Conservation (phyloP, 2,888 invertebrate genomes). For the Plemyria rubiginata region DNA sequence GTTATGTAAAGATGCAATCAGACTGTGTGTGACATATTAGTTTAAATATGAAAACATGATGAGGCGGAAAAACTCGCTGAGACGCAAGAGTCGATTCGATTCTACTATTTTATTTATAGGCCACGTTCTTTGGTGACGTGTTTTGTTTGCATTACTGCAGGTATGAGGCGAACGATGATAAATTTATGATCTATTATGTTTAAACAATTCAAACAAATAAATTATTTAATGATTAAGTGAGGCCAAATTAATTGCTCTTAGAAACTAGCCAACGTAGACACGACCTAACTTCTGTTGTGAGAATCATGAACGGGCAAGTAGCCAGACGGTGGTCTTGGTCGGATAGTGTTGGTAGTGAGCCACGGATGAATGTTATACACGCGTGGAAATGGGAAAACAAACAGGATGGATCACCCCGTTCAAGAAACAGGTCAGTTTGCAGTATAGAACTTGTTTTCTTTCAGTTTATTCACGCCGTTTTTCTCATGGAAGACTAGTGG, state of each 20-base stretch:
- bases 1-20: background rate
- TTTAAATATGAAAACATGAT: too few species aligned
- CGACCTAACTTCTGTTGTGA: background rate
- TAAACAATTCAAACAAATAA: too few species aligned
- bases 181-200: too few species aligned
- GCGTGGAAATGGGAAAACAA: constrained; percentile 28
- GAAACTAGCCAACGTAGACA: background rate
- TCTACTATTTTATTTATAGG: too few species aligned
- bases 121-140: too few species aligned
- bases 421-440: constrained; percentile 39
- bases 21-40: background rate
- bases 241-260: too few species aligned
- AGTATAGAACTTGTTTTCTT: background rate
- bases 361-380: constrained; percentile 11
- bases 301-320: constrained; percentile 2
- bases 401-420: constrained; percentile 41
- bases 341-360: constrained; percentile 2
- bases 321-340: constrained; percentile 1
- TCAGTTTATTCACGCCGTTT: background rate
- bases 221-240: too few species aligned
- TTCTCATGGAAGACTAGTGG: too few species aligned
- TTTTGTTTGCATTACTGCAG: too few species aligned
- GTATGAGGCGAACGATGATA: too few species aligned
- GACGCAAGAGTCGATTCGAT: too few species aligned
- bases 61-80: too few species aligned